phyloP scores from a whole-genome alignment of 2,888 invertebrate genomes.

The Eilema griseolum region DNA sequence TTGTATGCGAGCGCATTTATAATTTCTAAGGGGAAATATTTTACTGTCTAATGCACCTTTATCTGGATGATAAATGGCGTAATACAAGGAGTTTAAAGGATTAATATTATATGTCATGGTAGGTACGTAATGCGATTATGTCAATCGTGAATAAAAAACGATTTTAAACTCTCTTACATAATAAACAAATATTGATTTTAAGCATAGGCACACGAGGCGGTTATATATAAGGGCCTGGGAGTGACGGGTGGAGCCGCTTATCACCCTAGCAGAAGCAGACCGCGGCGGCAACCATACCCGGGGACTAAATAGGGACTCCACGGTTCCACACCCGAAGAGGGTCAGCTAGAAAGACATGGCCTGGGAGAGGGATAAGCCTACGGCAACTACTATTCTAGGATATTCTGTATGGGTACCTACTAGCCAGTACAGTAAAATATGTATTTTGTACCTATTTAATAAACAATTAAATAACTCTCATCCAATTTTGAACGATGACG shows the following conservation, averaged over 20 bases:
- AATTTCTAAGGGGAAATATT: conserved; percentile 19
- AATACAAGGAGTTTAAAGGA: conserved; percentile 6
- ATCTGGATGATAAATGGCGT: conserved; percentile 23
- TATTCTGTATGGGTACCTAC: neutral
- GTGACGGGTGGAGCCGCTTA: too few species aligned
- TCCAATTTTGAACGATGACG: conserved; percentile 44
- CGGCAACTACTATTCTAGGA: too few species aligned
- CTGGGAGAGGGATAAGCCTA: too few species aligned
- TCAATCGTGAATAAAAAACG: neutral
- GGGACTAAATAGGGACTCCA: too few species aligned
- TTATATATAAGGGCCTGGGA: too few species aligned
- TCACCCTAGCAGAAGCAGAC: too few species aligned
- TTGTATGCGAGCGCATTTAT: conserved; percentile 24
- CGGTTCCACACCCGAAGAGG: too few species aligned
- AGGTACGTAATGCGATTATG: neutral
- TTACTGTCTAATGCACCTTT: conserved; percentile 29
- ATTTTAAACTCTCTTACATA: neutral
- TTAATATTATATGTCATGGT: neutral
- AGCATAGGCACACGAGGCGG: neutral
- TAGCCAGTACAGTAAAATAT: neutral
- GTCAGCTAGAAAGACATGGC: too few species aligned
- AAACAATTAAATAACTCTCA: conserved; percentile 20
- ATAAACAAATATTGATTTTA: neutral
- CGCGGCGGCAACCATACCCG: too few species aligned
- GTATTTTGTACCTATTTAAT: too few species aligned